Evolutionary conservation across 2,113 vertebrate species (phyloP), one percentile per base, ranked within the genome.

Genomic region (Muscicapa adusta): DNA sequence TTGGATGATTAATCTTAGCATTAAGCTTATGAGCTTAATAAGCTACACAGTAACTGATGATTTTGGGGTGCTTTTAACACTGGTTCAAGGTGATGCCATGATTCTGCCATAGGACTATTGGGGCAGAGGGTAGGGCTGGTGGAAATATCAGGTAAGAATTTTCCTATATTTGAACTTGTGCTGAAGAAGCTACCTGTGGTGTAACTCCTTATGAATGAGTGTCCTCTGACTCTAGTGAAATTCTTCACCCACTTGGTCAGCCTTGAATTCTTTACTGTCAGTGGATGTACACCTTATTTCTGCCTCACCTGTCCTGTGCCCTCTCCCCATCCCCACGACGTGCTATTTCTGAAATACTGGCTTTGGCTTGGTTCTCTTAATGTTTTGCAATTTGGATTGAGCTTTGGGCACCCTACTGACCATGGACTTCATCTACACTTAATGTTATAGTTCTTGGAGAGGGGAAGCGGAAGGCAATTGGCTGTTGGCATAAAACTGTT

Each of bases 201-300:
- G 98, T 98, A 98, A 98, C 98, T 98, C 98, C 98, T 98, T 98
- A 98, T 97, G 94, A 93, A 91, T 95, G 93, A 93, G 88, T 96
- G 94, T 96, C 95, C 96, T 85, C 96, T 96, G 94, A 97, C 81
- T 97, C 93, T 85, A 88, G 80, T 97, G 95, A 92, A 97, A 97
- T 97, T 95, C 68, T 83, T 96, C 91, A 90, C 95, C 88, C 88
- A 96, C 94, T 92, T 74, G 85, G 56, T 95, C 97, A 93, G 74
- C 93, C 89, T 94, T 66, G 70, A 97, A 94, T 97, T 97, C 96
- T 98, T 97, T 97, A 60, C 94, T 96, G 94, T 96, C 94, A 91
- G 57, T 92, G 95, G 97, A 95, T 95, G 76, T 97, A 91, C 94
- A 97, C 94, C 68, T 92, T 97, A 29, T 81, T 96, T 97, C 94